Percentiles rank a stretch among this genome's conserved stretches.
Conservation (phyloP, 1,140 invertebrate genomes). For the Drosophila hydei region DNA sequence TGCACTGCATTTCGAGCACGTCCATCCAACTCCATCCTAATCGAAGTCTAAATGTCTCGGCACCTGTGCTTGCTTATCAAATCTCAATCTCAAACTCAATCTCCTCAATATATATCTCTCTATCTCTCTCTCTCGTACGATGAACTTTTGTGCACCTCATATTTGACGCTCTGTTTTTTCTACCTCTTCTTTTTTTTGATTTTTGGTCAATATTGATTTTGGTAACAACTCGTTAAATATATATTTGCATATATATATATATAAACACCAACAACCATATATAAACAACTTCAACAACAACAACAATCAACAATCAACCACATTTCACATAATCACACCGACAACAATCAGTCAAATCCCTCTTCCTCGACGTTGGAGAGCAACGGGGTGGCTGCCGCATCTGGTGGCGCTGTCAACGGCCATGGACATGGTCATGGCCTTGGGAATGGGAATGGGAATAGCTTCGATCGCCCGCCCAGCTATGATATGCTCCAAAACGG, state of each 20-base stretch:
- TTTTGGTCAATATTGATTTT: slow-evolving; percentile 72
- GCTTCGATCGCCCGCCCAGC: slow-evolving; percentile 81
- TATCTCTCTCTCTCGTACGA: slow-evolving; percentile 45
- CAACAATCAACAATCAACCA: slow-evolving; percentile 52
- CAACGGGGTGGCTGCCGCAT: slow-evolving; percentile 49
- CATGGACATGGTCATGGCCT: slow-evolving; percentile 16
- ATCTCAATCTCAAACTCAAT: slow-evolving; percentile 38
- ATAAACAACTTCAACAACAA: slow-evolving; percentile 45
- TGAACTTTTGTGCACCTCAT: slow-evolving; percentile 69
- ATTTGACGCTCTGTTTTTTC: slow-evolving; percentile 68
- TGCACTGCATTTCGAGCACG: slow-evolving; percentile 29
- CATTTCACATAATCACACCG: slow-evolving; percentile 32
- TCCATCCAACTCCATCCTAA: slow-evolving; percentile 33
- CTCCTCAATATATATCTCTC: slow-evolving; percentile 7
- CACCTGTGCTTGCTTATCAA: slow-evolving; percentile 76
- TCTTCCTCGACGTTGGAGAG: slow-evolving; percentile 79
- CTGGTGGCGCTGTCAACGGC: slow-evolving; percentile 34
- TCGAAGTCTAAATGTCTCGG: slow-evolving; percentile 70
- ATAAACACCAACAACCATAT: slow-evolving; percentile 35
- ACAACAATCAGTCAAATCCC: slow-evolving; percentile 73
- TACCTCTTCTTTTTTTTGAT: slow-evolving; percentile 64
- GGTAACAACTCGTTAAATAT: slow-evolving; percentile 49
- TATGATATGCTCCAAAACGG: slow-evolving; percentile 83
- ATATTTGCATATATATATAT: slow-evolving; percentile 18
- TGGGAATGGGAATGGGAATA: slow-evolving; percentile 56